Conservation (phyloP, 2,113 vertebrate species). For the Pedetes capensis region DNA sequence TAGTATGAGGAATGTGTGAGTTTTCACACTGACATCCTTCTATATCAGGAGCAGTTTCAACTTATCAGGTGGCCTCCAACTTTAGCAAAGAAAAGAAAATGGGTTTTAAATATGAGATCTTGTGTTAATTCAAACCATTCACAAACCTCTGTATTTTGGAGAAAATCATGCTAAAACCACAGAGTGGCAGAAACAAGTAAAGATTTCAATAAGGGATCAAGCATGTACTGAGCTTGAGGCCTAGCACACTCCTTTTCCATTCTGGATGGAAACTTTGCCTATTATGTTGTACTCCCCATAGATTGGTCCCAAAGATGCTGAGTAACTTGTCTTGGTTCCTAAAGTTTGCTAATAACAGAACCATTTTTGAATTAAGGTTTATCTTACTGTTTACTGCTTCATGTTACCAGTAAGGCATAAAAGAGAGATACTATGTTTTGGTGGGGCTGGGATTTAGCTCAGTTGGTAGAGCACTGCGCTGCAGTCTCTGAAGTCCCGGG, state of each 20-base stretch:
- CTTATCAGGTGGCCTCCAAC: constrained; percentile 57
- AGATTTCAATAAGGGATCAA: neutral
- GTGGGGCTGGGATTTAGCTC: too few relatives aligned
- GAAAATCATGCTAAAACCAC: neutral
- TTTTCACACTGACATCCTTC: constrained; percentile 65
- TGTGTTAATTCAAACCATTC: constrained; percentile 67
- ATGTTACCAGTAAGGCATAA: neutral
- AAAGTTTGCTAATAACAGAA: neutral
- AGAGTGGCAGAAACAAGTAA: neutral
- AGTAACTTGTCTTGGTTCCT: neutral
- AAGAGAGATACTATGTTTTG: neutral
- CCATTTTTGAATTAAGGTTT: neutral
- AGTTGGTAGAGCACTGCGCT: too few relatives aligned
- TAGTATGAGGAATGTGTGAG: constrained; percentile 40
- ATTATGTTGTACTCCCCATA: neutral
- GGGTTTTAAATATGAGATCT: constrained; percentile 45
- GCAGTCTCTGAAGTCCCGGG: too few relatives aligned
- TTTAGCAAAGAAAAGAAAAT: constrained; percentile 54
- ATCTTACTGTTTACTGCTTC: neutral
- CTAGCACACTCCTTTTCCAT: neutral
- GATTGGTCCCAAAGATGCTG: neutral
- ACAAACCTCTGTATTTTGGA: neutral
- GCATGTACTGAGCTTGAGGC: neutral
- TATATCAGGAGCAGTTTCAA: constrained; percentile 36
- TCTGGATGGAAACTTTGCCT: neutral